A percentile compares a stretch with the other conserved stretches of the same genome.
Evolutionary conservation across 92 coral and sea anemone species (phyloP).

Genomic region (Muricea muricata): DNA sequence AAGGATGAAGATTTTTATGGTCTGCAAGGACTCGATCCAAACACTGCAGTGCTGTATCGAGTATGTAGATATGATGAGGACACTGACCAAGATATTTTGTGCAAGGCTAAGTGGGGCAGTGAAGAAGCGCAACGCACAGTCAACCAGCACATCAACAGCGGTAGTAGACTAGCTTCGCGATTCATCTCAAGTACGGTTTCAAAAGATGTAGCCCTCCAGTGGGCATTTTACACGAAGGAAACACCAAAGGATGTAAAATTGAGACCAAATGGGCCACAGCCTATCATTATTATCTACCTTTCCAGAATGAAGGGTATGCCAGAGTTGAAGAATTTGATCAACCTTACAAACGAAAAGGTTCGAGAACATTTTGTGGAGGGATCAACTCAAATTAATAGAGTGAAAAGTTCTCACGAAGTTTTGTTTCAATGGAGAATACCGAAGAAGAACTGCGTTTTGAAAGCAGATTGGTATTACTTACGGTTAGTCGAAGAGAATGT

Average conservation of each 20-base stretch:
- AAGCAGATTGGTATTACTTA: no score
- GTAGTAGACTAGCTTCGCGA: neutral
- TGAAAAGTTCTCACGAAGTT: neutral
- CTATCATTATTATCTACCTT: neutral
- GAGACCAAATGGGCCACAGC: neutral
- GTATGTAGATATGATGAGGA: neutral
- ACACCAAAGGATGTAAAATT: neutral
- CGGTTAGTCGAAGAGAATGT: neutral
- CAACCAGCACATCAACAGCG: neutral
- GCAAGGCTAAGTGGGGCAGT: neutral
- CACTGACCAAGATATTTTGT: neutral
- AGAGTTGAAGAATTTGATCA: neutral
- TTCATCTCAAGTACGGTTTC: neutral
- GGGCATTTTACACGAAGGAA: conserved; percentile 13
- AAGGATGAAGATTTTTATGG: neutral
- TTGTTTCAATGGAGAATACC: conserved; percentile 2
- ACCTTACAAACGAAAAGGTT: neutral
- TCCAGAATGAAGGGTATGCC: neutral
- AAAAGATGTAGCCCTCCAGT: neutral
- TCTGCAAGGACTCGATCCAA: neutral
- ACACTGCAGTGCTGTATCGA: neutral
- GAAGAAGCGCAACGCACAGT: neutral
- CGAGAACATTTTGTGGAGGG: neutral
- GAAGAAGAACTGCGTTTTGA: neutral
- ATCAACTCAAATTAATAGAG: neutral